Percentiles rank a stretch among this genome's conserved stretches.
Conservation (phyloP, 2,113 vertebrate genomes). For the Tachuris rubrigastra region DNA sequence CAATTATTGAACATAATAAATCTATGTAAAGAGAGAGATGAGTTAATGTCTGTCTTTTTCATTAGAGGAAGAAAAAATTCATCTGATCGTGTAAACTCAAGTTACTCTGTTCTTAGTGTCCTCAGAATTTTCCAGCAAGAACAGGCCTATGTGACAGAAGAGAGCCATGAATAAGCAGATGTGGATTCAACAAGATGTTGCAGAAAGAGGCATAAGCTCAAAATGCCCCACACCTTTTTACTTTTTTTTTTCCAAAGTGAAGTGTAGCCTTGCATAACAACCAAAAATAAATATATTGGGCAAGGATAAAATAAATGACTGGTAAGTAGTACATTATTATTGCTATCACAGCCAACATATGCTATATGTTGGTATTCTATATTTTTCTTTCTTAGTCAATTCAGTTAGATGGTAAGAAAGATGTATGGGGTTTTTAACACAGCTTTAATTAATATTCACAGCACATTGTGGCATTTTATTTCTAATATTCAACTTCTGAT, state of each 20-base stretch:
- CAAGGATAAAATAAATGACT: background rate
- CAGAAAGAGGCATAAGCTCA: background rate
- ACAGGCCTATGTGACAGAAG: background rate
- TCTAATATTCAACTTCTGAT: background rate
- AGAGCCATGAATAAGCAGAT: background rate
- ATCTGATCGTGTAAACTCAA: constrained; percentile 18
- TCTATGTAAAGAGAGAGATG: constrained; percentile 45
- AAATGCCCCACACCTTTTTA: background rate
- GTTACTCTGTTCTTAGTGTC: background rate
- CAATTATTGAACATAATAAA: constrained; percentile 57
- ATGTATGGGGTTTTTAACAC: background rate
- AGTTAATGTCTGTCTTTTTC: constrained; percentile 53
- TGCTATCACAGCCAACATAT: background rate
- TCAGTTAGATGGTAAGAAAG: background rate
- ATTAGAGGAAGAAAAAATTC: constrained; percentile 18
- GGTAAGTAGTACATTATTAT: background rate
- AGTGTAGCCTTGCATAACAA: background rate
- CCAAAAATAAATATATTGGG: background rate
- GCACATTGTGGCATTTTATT: background rate
- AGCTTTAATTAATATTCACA: background rate
- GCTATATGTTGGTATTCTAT: background rate
- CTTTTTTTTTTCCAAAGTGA: background rate
- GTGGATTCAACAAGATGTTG: background rate
- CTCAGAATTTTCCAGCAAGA: background rate
- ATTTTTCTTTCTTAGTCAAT: background rate